A percentile compares a stretch with the other conserved stretches of the same genome.
Conservation (phyloP, 2,888 invertebrate genomes). For the Seira musarum region DNA sequence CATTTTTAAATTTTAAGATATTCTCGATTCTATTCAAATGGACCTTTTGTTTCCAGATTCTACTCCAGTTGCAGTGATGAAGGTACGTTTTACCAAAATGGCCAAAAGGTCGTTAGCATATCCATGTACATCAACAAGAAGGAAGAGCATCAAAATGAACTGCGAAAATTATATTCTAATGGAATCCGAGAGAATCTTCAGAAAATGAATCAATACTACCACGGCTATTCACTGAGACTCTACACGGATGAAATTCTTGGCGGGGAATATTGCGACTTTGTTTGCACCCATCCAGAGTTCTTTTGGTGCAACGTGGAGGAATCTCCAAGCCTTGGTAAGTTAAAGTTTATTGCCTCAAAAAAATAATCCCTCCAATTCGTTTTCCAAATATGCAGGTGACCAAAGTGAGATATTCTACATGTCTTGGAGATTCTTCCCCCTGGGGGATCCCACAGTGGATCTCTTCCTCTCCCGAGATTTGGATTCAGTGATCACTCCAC, state of each 20-base stretch:
- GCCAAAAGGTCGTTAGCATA: slow-evolving; percentile 17
- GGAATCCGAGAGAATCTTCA: too few species aligned
- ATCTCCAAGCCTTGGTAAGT: too few species aligned
- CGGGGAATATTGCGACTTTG: background rate
- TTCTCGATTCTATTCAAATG: too few species aligned
- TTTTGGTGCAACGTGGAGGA: slow-evolving; percentile 30
- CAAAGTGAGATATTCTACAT: background rate
- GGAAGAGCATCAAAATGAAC: too few species aligned
- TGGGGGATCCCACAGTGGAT: slow-evolving; percentile 37
- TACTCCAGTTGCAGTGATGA: slow-evolving; percentile 29
- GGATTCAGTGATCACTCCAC: background rate
- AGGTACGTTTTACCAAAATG: background rate
- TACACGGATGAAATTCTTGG: background rate
- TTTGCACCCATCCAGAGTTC: slow-evolving; percentile 17
- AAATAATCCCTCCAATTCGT: too few species aligned
- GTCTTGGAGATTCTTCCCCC: slow-evolving; percentile 23
- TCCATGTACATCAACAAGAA: too few species aligned
- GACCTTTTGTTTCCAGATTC: background rate
- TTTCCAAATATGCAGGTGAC: too few species aligned
- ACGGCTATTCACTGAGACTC: background rate
- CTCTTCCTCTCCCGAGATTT: slow-evolving; percentile 17
- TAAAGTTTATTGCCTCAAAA: too few species aligned
- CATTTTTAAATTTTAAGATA: too few species aligned
- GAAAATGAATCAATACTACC: too few species aligned
- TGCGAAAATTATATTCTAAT: too few species aligned